Evolutionary conservation across 2,797 vertebrate species (phyloP), one percentile per base, ranked within the genome.

Genomic region (Megalops cyprinoides): DNA sequence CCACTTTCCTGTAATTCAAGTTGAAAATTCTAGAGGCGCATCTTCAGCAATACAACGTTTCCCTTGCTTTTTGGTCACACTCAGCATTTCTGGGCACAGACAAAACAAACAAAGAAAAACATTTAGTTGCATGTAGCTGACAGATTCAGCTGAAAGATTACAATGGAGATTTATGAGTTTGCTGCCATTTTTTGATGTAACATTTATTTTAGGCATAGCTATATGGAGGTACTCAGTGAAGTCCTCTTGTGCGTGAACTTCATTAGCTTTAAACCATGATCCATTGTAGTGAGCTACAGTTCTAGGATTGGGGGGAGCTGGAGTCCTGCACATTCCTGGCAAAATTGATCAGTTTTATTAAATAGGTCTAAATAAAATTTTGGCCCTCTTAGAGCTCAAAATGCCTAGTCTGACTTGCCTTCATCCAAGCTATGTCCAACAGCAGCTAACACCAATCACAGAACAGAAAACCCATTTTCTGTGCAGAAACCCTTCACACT

Each of bases 1-100:
- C 44, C n/a, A 39, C 4, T 39, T 71, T 71, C 67, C 67, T 71
- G 67, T 71, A 42, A 71, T 71, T 71, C 67, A 71, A 71, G 44
- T 71, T 71, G 67, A 2, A 31, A 69, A 34, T 69, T 20, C 15
- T 37, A 20, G 34, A 42, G 0, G 67, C 37, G 37, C 67, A n/a
- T 44, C 34, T 7, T 71, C 39, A 15, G 39, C n/a, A 39, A 23
- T 71, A 42, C 15, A 44, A 20, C 65, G 10, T 42, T 71, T 71
- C 39, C 39, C 39, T 42, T 48, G 9, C 1, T 39, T 2, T 71
- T 71, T 39, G 3, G 25, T 71, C 2, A 39, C 37, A n/a, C 39
- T 42, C 34, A 39, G 18, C 62, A 67, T 14, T 39, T 39, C 37
- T 20, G 4, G 23, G 65, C 65, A 69, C 15, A 71, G 67, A n/a